Base-by-base conservation (phyloP, 2,888 invertebrate genomes). In the Ennomos fuscantarius region DNA sequence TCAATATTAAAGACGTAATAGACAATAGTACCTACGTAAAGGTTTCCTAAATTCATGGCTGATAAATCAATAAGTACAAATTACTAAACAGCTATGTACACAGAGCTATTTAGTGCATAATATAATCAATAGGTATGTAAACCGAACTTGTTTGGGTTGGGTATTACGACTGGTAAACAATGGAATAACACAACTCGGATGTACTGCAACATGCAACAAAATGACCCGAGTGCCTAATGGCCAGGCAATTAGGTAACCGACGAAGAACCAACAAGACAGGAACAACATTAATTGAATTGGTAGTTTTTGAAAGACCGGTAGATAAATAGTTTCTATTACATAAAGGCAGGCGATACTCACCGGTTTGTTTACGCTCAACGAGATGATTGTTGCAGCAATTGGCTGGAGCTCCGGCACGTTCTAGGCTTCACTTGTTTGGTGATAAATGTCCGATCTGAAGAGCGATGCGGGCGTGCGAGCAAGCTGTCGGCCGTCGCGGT, bases 341-440 rank as follows among this genome's bases (percentile, higher is more conserved):
- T 85, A 84, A 81, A 83, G 75, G 70, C 72, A 74, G 74, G 68
- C 65, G 65, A 56, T 60, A 89, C 91, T 89, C 85, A 92, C 91
- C 78, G 76, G 84, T 89, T 91, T 91, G 89, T 90, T 91, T 91
- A 87, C 81, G 81, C 84, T 88, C 87, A 91, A 90, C 84, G 76
- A 84, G 89, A 91, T 90, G 90, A 91, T 92, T 91, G 89, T 92
- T 91, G 89, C 85, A 79, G 73, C 86, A 89, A 88, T 89, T 87
- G 72, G 73, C 73, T 80, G 76, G 76, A 75, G 72, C 79, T 84
- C 84, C 81, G 84, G 85, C 89, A 87, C 89, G 87, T 86, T 89
- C 88, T 77, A 73, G 37, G 52, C 37, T 52, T 51, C 43, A 40
- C 68, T 69, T 67, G 65, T 67, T 60, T 15, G 62, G 62, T 63